These are phyloP conservation scores for Columba livia DNA, from an alignment of 2,113 vertebrate genomes.

Conservation along the genomic window DNA sequence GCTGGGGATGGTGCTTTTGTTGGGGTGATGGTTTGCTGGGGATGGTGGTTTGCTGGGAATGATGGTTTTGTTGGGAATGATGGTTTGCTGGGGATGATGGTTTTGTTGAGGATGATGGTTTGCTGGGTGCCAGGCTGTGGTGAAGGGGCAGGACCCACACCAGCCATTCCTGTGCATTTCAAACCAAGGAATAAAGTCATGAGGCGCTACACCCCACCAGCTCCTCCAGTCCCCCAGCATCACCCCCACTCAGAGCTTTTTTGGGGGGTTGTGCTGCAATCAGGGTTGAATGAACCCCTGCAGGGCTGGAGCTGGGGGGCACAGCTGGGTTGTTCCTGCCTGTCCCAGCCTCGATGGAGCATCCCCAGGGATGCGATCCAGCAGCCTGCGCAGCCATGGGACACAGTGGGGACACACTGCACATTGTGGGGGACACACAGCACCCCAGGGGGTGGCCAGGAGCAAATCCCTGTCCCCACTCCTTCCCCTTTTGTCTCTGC, in stretches of 20 bases:
- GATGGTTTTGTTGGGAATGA: not conserved
- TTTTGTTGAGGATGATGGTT: not conserved
- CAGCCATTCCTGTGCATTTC: not conserved
- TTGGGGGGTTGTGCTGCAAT: not conserved
- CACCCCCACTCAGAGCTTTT: not conserved
- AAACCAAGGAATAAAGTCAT: not conserved
- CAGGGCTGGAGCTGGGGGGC: not conserved
- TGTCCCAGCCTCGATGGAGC: no score
- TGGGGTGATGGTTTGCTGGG: not conserved
- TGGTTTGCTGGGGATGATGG: not conserved
- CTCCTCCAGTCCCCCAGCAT: not conserved
- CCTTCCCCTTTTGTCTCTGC: not conserved
- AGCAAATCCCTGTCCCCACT: no score
- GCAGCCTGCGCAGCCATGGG: not conserved
- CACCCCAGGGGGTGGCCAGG: no score
- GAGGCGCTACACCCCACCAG: not conserved
- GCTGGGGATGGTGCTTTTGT: fast-evolving
- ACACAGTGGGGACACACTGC: no score
- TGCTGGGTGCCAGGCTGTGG: not conserved
- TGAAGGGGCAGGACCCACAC: no score
- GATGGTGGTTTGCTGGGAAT: fast-evolving
- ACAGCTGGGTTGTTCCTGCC: not conserved
- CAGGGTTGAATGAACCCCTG: not conserved
- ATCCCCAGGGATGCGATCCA: not conserved
- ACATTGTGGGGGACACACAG: no score